Evolutionary conservation across 64 coral and sea anemone genomes (phyloP), one percentile per base, ranked within the genome.

Genomic region (Montipora cactus): DNA sequence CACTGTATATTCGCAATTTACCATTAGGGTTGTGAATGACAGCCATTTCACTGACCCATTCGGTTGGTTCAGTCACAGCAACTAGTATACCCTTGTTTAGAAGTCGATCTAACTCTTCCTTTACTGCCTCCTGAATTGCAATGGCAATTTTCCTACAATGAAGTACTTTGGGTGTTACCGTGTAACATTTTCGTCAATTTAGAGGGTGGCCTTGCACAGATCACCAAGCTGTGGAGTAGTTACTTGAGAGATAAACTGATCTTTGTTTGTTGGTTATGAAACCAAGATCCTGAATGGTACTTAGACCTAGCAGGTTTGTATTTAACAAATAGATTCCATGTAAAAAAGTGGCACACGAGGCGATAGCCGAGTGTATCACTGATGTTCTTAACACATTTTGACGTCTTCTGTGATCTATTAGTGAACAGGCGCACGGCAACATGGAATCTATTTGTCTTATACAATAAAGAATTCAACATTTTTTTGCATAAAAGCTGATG

Each of bases 1-100:
- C 91, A 14, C 87, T 86, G 49, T 59, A 93, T 1, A 93, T 93
- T 4, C 84, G 83, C n/a, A 88, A 74, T 45, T 79, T 67, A 46
- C 86, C 92, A 81, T 74, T 88, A 4, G 8, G n/a, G 23, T 77
- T 87, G 69, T 93, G 68, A 8, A 79, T 62, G 7, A 94, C 25
- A 5, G 84, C 76, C 76, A 94, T 94, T 81, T 94, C 84, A 23
- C 84, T 88, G 16, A 87, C 83, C 84, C 75, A 88, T 69, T 88
- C 44, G 6, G 84, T 94, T 53, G 92, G 92, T 74, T 80, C 92
- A 3, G 51, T 87, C 48, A 94, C 75, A 16, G 50, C 57, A 25
- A 16, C 47, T 1, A 88, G 58, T 1, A 94, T 76, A 25, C 83
- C 85, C 74, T 73, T 87, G 4, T 80, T 49, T 22, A 88, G 77